Percentiles rank a stretch among this genome's conserved stretches.
These are phyloP conservation scores for Turnix velox DNA, from an alignment of 2,113 vertebrate species.

Conservation along the genomic window DNA sequence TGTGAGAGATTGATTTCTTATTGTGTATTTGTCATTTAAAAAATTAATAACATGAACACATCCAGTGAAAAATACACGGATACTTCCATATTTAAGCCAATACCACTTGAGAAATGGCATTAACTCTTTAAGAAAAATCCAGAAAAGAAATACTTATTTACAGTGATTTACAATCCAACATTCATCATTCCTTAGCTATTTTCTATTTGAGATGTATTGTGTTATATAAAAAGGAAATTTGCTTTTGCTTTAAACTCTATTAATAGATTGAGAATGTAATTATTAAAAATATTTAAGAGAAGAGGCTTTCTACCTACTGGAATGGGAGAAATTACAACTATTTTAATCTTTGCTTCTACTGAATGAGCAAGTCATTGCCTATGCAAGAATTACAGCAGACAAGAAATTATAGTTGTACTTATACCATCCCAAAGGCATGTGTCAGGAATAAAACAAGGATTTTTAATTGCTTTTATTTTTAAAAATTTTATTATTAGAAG, in stretches of 20 bases:
- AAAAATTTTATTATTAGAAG: not conserved
- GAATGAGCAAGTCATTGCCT: not conserved
- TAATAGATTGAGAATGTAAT: not conserved
- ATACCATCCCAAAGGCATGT: not conserved
- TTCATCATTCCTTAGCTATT: not conserved
- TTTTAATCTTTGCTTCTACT: not conserved
- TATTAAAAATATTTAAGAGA: not conserved
- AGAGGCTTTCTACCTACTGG: not conserved
- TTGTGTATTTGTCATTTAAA: not conserved
- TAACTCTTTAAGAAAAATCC: not conserved
- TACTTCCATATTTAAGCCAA: not conserved
- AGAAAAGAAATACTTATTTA: not conserved
- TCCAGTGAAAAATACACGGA: not conserved
- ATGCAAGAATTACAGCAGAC: not conserved
- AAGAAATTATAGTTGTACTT: not conserved
- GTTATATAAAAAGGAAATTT: not conserved
- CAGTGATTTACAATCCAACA: not conserved
- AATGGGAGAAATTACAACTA: not conserved
- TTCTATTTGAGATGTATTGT: not conserved
- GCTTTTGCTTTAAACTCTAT: not conserved
- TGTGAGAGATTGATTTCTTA: slow-evolving; percentile 6
- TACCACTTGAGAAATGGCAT: not conserved
- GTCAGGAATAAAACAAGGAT: not conserved
- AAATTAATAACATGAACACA: not conserved
- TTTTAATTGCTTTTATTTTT: not conserved